A percentile compares a stretch with the other conserved stretches of the same genome.
These are phyloP conservation scores for Lissonota sp. DNA, from an alignment of 2,888 invertebrate genomes.

Conservation along the genomic window DNA sequence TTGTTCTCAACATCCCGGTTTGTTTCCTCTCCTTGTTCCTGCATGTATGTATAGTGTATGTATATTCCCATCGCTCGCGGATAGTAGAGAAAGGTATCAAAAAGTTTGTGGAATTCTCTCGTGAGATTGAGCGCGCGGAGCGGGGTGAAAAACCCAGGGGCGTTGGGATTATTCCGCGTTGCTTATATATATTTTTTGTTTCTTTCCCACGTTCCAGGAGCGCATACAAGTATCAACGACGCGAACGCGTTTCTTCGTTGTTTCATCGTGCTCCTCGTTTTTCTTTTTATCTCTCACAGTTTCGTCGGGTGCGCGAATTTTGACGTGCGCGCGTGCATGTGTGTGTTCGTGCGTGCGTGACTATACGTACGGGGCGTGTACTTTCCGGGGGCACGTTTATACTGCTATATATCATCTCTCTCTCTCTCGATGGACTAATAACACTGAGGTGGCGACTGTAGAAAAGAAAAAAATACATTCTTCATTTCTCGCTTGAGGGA, in stretches of 20 bases:
- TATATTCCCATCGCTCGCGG: slow-evolving; percentile 57
- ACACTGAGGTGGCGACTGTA: slow-evolving; percentile 30
- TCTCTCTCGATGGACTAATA: slow-evolving; percentile 50
- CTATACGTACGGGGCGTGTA: slow-evolving; percentile 81
- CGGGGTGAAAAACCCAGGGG: slow-evolving; percentile 45
- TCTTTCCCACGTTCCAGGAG: neutral
- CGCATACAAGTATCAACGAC: neutral
- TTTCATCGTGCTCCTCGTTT: neutral
- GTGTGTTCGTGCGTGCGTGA: slow-evolving; percentile 72
- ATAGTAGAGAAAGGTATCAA: slow-evolving; percentile 50
- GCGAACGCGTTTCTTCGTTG: neutral
- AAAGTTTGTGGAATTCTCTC: slow-evolving; percentile 45
- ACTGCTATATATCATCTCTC: slow-evolving; percentile 38
- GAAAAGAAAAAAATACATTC: slow-evolving; percentile 21
- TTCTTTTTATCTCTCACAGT: neutral
- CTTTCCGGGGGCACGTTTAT: slow-evolving; percentile 74
- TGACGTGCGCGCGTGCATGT: slow-evolving; percentile 64
- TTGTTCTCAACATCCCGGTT: slow-evolving; percentile 6
- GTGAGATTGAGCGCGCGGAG: slow-evolving; percentile 38
- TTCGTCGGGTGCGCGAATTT: slow-evolving; percentile 51
- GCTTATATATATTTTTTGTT: neutral
- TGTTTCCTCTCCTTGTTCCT: slow-evolving; percentile 42
- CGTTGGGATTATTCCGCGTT: slow-evolving; percentile 34
- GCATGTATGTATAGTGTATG: slow-evolving; percentile 12
- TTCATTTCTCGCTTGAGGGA: neutral